Evolutionary conservation across 2,797 vertebrate genomes (phyloP).

Genomic region (Poeciliopsis gracilis): DNA sequence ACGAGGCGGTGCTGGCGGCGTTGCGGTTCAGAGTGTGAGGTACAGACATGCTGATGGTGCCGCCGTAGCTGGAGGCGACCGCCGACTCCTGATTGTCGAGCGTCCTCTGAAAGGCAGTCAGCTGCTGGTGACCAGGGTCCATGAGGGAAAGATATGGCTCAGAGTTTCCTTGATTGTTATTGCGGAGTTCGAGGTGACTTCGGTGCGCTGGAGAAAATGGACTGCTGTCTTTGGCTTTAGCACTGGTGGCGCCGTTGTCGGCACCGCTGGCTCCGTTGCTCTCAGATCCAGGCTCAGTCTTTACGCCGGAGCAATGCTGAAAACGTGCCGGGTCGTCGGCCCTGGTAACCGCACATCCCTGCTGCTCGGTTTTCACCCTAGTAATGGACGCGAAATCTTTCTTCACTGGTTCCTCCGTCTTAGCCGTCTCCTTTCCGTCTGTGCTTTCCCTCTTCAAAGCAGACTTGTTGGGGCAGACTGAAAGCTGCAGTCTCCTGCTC

Average conservation of each 20-base stretch:
- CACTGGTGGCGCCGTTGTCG: slow-evolving; percentile 55
- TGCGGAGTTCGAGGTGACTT: slow-evolving; percentile 78
- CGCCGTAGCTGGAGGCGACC: slow-evolving; percentile 85
- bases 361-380: slow-evolving; percentile 75
- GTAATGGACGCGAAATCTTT: slow-evolving; percentile 56
- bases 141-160: slow-evolving; percentile 75
- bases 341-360: slow-evolving; percentile 57
- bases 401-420: slow-evolving; percentile 49
- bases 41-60: slow-evolving; percentile 92
- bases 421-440: slow-evolving; percentile 67
- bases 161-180: slow-evolving; percentile 68
- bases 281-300: slow-evolving; percentile 73
- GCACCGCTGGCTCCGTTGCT: slow-evolving; percentile 32
- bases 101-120: slow-evolving; percentile 75
- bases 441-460: slow-evolving; percentile 73
- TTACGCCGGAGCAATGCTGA: slow-evolving; percentile 62
- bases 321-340: slow-evolving; percentile 29
- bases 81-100: slow-evolving; percentile 73
- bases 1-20: slow-evolving; percentile 61
- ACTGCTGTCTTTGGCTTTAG: slow-evolving; percentile 83
- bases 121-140: slow-evolving; percentile 75
- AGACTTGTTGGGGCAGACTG: slow-evolving; percentile 70
- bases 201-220: slow-evolving; percentile 80
- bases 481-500: slow-evolving; percentile 81
- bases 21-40: slow-evolving; percentile 82